A percentile compares a stretch with the other conserved stretches of the same genome.
Conservation (phyloP, 2,888 invertebrate genomes). For the Mesochorus sp. region DNA sequence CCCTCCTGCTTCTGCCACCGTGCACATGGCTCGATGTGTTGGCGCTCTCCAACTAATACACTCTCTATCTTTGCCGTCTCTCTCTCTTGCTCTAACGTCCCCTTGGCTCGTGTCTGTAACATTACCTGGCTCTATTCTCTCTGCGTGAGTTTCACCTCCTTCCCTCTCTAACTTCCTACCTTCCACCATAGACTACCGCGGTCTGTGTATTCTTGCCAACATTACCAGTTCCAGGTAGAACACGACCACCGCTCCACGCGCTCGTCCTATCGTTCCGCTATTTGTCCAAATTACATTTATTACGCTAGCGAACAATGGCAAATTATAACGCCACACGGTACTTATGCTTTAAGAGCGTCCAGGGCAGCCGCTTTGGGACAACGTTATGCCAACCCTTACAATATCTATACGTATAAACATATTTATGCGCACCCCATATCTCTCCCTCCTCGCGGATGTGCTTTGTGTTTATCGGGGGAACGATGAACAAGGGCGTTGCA, state of each 20-base stretch:
- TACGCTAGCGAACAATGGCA: constrained; percentile 62
- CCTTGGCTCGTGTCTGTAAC: constrained; percentile 22
- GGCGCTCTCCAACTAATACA: constrained; percentile 19
- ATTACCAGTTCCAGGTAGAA: constrained; percentile 35
- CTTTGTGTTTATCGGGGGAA: constrained; percentile 25
- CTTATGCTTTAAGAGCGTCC: constrained; percentile 71
- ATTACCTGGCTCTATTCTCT: constrained; percentile 14
- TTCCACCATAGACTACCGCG: neutral
- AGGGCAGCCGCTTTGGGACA: constrained; percentile 65
- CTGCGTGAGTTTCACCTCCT: constrained; percentile 11
- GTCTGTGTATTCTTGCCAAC: constrained; percentile 2
- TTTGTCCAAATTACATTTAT: constrained; percentile 70
- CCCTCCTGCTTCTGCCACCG: constrained; percentile 4
- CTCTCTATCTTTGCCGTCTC: constrained; percentile 36
- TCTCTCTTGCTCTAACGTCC: constrained; percentile 29
- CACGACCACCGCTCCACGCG: constrained; percentile 18
- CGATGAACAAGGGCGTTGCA: neutral
- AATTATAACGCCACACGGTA: constrained; percentile 60
- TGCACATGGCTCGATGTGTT: too few species aligned
- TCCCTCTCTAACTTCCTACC: neutral
- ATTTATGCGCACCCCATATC: neutral
- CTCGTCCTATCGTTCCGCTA: constrained; percentile 60
- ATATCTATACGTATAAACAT: constrained; percentile 21
- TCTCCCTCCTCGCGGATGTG: neutral
- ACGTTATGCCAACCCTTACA: constrained; percentile 51